A percentile compares a stretch with the other conserved stretches of the same genome.
Conservation (phyloP, 2,888 invertebrate genomes). For the Sycophila texana region DNA sequence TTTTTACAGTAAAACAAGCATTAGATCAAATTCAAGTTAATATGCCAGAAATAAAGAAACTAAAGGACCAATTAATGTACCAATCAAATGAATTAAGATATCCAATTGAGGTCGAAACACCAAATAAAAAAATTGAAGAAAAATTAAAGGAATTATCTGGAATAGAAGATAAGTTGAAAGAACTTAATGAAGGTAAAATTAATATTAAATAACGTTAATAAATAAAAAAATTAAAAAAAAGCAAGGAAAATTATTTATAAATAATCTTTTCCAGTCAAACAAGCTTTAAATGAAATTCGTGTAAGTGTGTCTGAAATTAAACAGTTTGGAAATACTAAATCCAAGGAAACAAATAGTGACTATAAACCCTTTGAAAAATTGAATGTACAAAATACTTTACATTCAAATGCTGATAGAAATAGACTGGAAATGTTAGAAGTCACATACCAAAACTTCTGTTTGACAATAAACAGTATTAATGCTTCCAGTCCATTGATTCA, state of each 20-base stretch:
- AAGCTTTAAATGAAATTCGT: constrained; percentile 26
- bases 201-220: neutral
- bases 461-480: constrained; percentile 42
- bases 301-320: constrained; percentile 41
- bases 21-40: constrained; percentile 31
- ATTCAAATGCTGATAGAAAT: constrained; percentile 32
- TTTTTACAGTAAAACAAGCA: constrained; percentile 39
- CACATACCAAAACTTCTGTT: constrained; percentile 50
- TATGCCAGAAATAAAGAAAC: constrained; percentile 42
- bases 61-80: constrained; percentile 33
- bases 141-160: constrained; percentile 42
- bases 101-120: no score
- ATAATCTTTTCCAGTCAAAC: constrained; percentile 35
- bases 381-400: constrained; percentile 23
- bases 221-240: neutral
- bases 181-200: constrained; percentile 47
- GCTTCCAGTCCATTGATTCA: constrained; percentile 5
- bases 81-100: constrained; percentile 22
- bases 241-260: neutral
- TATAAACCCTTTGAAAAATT: constrained; percentile 31
- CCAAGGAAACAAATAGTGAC: constrained; percentile 22
- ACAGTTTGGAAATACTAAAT: constrained; percentile 21
- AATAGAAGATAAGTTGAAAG: constrained; percentile 48
- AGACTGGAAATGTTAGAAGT: constrained; percentile 45
- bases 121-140: constrained; percentile 24